Evolutionary conservation across 1,140 invertebrate species (phyloP).

Genomic region (Anthonomus grandis): DNA sequence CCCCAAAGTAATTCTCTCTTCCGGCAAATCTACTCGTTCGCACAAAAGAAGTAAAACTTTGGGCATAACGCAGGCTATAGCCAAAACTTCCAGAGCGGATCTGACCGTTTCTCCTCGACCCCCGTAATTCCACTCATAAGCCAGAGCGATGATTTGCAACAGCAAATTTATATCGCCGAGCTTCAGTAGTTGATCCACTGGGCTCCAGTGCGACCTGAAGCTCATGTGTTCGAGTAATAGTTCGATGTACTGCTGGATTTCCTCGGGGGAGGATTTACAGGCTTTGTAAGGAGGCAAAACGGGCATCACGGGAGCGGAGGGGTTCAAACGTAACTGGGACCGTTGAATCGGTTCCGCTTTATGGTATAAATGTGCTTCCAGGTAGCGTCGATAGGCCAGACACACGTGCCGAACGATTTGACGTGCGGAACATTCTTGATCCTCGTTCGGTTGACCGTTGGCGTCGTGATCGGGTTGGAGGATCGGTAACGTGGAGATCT

Average conservation of each 20-base stretch:
- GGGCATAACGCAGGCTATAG: constrained; percentile 87
- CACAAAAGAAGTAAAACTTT: constrained; percentile 78
- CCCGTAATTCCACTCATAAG: constrained; percentile 89
- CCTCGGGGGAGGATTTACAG: constrained; percentile 68
- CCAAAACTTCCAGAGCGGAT: constrained; percentile 84
- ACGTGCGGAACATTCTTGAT: constrained; percentile 88
- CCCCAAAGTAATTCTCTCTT: constrained; percentile 69
- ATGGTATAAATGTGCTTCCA: constrained; percentile 85
- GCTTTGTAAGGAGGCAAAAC: constrained; percentile 64
- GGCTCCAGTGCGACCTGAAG: constrained; percentile 74
- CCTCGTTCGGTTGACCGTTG: constrained; percentile 72
- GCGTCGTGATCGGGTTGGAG: constrained; percentile 68
- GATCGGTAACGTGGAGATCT: constrained; percentile 82
- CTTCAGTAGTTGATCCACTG: constrained; percentile 81
- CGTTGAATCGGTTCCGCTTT: constrained; percentile 76
- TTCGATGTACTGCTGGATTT: constrained; percentile 81
- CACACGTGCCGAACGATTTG: constrained; percentile 92
- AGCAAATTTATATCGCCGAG: constrained; percentile 81
- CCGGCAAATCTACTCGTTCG: constrained; percentile 72
- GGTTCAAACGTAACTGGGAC: constrained; percentile 40
- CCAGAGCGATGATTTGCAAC: constrained; percentile 82
- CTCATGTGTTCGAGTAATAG: constrained; percentile 74
- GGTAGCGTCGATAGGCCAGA: constrained; percentile 84
- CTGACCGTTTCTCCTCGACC: constrained; percentile 86
- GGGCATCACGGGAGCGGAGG: constrained; percentile 47